These are phyloP conservation scores for Aeoliscus strigatus DNA, from an alignment of 2,797 vertebrate species.

Conservation along the genomic window DNA sequence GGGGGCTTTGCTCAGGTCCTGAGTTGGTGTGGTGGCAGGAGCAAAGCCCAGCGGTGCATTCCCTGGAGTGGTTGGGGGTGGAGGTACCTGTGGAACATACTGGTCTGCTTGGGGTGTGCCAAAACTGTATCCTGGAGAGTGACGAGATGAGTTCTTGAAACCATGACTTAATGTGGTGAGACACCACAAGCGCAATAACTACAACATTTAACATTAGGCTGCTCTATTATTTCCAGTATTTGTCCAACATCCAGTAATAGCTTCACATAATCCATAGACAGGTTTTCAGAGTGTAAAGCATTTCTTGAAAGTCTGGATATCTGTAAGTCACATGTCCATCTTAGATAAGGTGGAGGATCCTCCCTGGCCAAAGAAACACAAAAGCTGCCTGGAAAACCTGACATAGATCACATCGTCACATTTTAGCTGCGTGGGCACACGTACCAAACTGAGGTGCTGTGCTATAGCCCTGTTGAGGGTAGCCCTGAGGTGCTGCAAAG, in stretches of 20 bases:
- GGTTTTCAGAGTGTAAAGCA: not conserved
- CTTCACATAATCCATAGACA: not conserved
- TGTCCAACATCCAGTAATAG: too few relatives aligned
- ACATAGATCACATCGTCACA: conserved; percentile 9
- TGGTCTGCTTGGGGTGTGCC: conserved; percentile 94
- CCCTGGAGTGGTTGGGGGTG: conserved; percentile 91
- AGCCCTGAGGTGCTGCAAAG: conserved; percentile 93
- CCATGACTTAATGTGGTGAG: too few relatives aligned
- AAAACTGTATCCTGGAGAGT: conserved; percentile 87
- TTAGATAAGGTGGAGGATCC: conserved; percentile 50
- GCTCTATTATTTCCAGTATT: too few relatives aligned
- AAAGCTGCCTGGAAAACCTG: conserved; percentile 18
- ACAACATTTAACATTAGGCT: too few relatives aligned
- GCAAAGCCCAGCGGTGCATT: conserved; percentile 89
- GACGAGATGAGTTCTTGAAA: not conserved
- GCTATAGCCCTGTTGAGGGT: conserved; percentile 90
- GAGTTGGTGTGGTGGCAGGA: conserved; percentile 92
- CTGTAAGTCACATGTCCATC: conserved; percentile 25
- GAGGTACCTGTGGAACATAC: conserved; percentile 92
- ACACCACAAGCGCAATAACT: too few relatives aligned
- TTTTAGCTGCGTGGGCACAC: conserved; percentile 45
- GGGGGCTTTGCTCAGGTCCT: conserved; percentile 97
- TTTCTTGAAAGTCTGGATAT: conserved; percentile 15
- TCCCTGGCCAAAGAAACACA: conserved; percentile 35
- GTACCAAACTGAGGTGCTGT: conserved; percentile 96